These are phyloP conservation scores for Caenorhabditis panamensis DNA, from an alignment of 2,888 invertebrate species.

Conservation along the genomic window DNA sequence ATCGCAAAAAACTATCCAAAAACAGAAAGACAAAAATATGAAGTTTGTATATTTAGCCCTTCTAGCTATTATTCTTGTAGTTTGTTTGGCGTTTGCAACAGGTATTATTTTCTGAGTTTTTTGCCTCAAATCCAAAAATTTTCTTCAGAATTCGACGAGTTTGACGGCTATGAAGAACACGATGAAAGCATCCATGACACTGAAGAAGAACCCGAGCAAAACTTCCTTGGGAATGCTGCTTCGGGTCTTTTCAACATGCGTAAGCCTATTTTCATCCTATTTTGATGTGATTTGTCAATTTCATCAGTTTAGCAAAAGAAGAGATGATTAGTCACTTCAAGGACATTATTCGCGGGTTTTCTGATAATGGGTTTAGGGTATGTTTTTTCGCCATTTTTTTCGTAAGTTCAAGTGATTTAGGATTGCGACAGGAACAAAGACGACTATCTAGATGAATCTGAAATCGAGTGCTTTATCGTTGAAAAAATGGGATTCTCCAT, in stretches of 20 bases:
- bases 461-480: constrained; percentile 42
- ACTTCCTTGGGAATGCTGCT: background rate
- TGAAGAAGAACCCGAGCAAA: background rate
- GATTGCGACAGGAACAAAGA: constrained; percentile 42
- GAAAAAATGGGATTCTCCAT: constrained; percentile 54
- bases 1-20: constrained; percentile 2
- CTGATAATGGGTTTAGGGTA: constrained; percentile 60
- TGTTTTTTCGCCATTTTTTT: background rate
- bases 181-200: constrained; percentile 36
- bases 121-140: background rate
- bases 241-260: constrained; percentile 3
- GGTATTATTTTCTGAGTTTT: constrained; percentile 11
- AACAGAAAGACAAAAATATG: constrained; percentile 9
- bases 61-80: constrained; percentile 2
- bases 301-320: constrained; percentile 29
- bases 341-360: constrained; percentile 62
- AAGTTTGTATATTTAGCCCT: constrained; percentile 36
- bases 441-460: constrained; percentile 28
- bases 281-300: background rate
- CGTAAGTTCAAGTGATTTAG: too few species aligned
- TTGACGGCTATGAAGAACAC: constrained; percentile 19
- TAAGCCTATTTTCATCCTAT: constrained; percentile 3
- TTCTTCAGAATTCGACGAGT: constrained; percentile 7
- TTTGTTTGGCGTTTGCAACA: constrained; percentile 37
- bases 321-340: constrained; percentile 46